Evolutionary conservation across 64 coral and sea anemone species (phyloP).

Genomic region (Trachythela sp.): DNA sequence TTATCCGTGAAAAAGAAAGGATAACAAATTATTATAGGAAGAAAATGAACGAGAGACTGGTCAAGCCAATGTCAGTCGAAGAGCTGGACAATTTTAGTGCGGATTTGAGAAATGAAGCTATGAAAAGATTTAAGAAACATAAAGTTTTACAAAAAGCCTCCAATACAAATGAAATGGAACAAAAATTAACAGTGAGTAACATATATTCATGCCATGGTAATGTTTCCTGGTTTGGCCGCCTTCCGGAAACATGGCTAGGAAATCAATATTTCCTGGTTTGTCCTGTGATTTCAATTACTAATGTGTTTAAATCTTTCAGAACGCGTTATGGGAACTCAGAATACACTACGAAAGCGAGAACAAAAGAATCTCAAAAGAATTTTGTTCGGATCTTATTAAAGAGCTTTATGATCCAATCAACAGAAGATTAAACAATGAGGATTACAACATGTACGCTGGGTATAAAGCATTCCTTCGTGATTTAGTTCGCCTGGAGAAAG

Average conservation of each 20-base stretch:
- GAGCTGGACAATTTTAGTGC: background rate
- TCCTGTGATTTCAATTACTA: no score
- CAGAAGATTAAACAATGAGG: background rate
- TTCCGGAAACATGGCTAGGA: no score
- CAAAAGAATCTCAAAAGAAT: slow-evolving; percentile 15
- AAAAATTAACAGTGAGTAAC: slow-evolving; percentile 5
- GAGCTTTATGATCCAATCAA: slow-evolving; percentile 16
- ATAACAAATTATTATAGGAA: background rate
- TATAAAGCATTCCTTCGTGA: background rate
- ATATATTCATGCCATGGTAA: background rate
- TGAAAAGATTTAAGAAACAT: background rate
- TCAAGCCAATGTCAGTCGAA: background rate
- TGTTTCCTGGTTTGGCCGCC: no score
- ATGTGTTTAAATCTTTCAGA: background rate
- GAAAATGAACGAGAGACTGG: background rate
- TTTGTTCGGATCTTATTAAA: background rate
- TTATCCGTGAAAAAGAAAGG: slow-evolving; percentile 1
- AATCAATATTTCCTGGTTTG: no score
- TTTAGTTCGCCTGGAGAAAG: background rate
- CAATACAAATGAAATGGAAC: background rate
- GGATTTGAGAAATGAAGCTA: background rate
- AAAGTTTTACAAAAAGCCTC: slow-evolving; percentile 18
- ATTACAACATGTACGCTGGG: background rate
- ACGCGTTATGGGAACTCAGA: background rate
- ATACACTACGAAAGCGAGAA: background rate